Conservation (phyloP, 2,888 invertebrate species). For the Himalopsyche anomala region DNA sequence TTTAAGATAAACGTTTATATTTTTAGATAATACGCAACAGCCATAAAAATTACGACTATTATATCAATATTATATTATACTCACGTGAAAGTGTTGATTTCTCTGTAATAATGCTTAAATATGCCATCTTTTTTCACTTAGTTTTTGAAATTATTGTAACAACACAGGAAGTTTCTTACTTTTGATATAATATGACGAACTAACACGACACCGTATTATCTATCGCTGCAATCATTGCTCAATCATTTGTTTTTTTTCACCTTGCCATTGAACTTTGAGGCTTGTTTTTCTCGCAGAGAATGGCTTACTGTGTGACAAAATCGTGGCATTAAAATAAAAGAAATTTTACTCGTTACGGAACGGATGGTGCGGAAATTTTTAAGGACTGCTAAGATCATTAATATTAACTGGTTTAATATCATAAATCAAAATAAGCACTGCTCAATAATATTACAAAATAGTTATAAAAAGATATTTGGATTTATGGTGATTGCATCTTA, state of each 20-base stretch:
- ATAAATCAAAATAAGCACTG: too few relatives aligned
- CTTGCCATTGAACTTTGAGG: conserved; percentile 37
- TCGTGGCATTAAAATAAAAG: background rate
- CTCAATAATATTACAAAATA: too few relatives aligned
- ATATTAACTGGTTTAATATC: background rate
- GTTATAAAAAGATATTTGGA: too few relatives aligned
- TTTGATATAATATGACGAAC: background rate
- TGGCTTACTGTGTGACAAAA: background rate
- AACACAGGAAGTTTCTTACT: background rate
- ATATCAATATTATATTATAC: background rate
- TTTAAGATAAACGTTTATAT: background rate
- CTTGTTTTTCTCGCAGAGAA: background rate
- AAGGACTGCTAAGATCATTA: background rate
- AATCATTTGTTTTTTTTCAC: conserved; percentile 2
- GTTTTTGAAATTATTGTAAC: background rate
- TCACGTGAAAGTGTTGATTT: conserved; percentile 8
- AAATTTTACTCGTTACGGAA: background rate
- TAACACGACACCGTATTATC: background rate
- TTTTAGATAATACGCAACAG: conserved; percentile 15
- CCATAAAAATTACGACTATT: background rate
- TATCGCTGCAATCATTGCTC: background rate
- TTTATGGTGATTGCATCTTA: too few relatives aligned
- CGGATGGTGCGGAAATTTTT: background rate
- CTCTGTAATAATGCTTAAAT: background rate
- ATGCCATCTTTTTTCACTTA: background rate